Base-by-base conservation (phyloP, 2,797 vertebrate genomes). In the Tiaroga cobitis region DNA sequence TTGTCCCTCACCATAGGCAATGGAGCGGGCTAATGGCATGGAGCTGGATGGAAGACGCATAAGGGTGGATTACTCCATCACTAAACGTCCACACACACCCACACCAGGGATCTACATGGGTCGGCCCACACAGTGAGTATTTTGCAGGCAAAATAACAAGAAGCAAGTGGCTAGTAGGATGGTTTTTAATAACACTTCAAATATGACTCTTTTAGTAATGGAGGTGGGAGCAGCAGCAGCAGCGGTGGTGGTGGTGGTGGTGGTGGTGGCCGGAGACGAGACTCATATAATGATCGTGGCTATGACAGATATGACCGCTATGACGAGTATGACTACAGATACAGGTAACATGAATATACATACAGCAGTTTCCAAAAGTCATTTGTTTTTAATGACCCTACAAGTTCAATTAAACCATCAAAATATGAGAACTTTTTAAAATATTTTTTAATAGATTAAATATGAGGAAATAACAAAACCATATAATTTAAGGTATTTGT, bases 31-130 rank as follows among this genome's bases (percentile, higher is more conserved):
- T 68, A 99, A 97, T 76, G 96, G 97, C n/a, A 98, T 99, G 98
- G 97, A 98, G 88, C 92, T 98, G 88, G 97, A 98, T 39, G 97
- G 97, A 83, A 95, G 97, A 85, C 95, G 96, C 89, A 97, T 98
- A 92, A 93, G 97, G 65, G 97, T 98, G 89, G 97, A 98, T 94
- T 99, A 96, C 83, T 99, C 97, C 9, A 98, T 98, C 89, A 98
- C 97, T 74, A 99, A 98, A 89, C 96, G 97, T 88, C 93, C 97
- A 0, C 98, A 99, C 90, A 98, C 97, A 2, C 97, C 97, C 51
- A 99, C 97, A 15, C 97, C 97, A 34, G 97, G 97, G 92, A 98
- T 99, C 90, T 98, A 98, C 92, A 98, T 98, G 98, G 97, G 97
- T 87, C 94, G 96, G 74, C 97, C 97, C 87, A 97, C 97, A 76